Percentiles rank a stretch among this genome's conserved stretches.
phyloP scores from a whole-genome alignment of 2,888 invertebrate species.

The Corbicula japonica region DNA sequence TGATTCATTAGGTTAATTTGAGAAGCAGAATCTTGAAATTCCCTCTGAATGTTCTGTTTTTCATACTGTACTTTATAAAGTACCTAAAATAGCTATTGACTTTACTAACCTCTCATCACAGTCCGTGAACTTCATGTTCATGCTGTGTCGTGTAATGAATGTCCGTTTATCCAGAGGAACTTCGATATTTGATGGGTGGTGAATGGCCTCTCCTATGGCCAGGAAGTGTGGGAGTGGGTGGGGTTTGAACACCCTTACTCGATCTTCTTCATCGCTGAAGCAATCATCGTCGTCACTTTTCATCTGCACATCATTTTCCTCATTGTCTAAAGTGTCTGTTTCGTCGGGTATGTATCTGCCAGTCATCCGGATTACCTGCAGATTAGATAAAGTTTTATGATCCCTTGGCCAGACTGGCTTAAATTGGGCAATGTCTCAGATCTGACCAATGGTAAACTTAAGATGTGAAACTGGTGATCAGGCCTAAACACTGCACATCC shows the following conservation, averaged over 20 bases:
- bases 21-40: no score
- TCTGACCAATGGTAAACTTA: no score
- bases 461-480: no score
- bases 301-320: conserved; percentile 42
- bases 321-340: conserved; percentile 9
- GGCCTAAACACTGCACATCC: no score
- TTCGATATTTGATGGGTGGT: conserved; percentile 97
- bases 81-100: no score
- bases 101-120: conserved; percentile 94
- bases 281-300: conserved; percentile 45
- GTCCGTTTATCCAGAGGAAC: conserved; percentile 95
- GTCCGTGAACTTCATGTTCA: conserved; percentile 98
- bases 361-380: conserved; percentile 54
- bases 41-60: neutral
- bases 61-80: no score
- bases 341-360: conserved; percentile 50
- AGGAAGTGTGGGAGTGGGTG: conserved; percentile 87
- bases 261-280: conserved; percentile 40
- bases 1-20: no score
- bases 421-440: no score
- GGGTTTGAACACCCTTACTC: conserved; percentile 21
- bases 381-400: neutral
- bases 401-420: neutral
- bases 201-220: conserved; percentile 93
- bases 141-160: conserved; percentile 95